phyloP scores from a whole-genome alignment of 2,888 invertebrate species.

The Ariolimax columbianus region DNA sequence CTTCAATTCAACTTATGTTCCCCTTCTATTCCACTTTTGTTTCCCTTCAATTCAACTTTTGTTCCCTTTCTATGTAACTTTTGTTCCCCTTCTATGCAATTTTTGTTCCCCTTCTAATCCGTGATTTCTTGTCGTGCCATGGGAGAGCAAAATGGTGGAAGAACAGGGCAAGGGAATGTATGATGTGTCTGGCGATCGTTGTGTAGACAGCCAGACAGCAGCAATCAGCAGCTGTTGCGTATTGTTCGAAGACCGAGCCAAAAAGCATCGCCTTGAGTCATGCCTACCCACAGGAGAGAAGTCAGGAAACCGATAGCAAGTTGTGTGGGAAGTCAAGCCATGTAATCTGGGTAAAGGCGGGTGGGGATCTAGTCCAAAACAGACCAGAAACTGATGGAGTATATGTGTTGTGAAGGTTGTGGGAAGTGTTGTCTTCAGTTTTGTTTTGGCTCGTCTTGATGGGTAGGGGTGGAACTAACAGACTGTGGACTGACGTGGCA shows the following conservation, averaged over 20 bases:
- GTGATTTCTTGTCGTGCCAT: no score
- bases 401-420: background rate
- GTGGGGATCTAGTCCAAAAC: background rate
- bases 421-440: background rate
- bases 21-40: no score
- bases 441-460: background rate
- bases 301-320: background rate
- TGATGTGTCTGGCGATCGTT: background rate
- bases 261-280: constrained; percentile 22
- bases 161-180: background rate
- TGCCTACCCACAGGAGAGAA: constrained; percentile 20
- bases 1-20: no score
- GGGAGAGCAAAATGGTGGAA: background rate
- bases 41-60: no score
- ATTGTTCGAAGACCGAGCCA: no score
- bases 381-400: background rate
- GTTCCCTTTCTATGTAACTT: no score
- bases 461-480: background rate
- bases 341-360: background rate
- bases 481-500: no score
- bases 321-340: background rate
- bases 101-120: no score
- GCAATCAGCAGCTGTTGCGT: no score
- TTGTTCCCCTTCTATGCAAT: no score
- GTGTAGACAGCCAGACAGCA: background rate